These are phyloP conservation scores for Calyptommatus sinebrachiatus DNA, from an alignment of 2,113 vertebrate species.

Conservation along the genomic window DNA sequence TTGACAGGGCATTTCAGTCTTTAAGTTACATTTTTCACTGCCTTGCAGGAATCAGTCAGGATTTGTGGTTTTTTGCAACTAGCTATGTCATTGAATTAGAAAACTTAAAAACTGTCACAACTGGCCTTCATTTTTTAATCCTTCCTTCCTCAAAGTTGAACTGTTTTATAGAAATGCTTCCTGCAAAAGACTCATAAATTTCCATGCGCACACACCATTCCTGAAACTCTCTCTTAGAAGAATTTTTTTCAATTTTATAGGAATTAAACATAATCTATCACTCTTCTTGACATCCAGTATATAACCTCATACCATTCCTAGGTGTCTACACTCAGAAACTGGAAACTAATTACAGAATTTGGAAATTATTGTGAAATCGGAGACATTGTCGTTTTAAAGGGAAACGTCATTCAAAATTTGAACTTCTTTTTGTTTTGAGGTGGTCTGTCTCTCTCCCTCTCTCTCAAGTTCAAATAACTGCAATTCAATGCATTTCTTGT, in stretches of 20 bases:
- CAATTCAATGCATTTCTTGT: conserved; percentile 15
- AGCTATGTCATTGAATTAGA: neutral
- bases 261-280: conserved; percentile 36
- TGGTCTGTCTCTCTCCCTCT: conserved; percentile 38
- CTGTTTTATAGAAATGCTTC: conserved; percentile 39
- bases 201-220: conserved; percentile 10
- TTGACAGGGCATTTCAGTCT: conserved; percentile 14
- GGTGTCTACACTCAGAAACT: conserved; percentile 23
- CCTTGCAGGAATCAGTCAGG: neutral
- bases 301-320: conserved; percentile 41
- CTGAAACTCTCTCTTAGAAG: conserved; percentile 6
- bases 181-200: conserved; percentile 9
- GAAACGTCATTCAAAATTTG: conserved; percentile 55
- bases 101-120: neutral
- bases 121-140: neutral
- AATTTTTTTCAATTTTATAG: conserved; percentile 33
- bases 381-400: conserved; percentile 34
- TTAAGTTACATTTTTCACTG: conserved; percentile 21
- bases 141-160: conserved; percentile 38
- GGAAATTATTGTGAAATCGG: conserved; percentile 59
- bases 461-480: conserved; percentile 64
- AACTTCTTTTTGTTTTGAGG: conserved; percentile 46
- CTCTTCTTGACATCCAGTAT: conserved; percentile 32
- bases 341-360: conserved; percentile 57
- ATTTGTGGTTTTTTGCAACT: conserved; percentile 4